Evolutionary conservation across 2,113 vertebrate species (phyloP).

Genomic region (Gambusia affinis): DNA sequence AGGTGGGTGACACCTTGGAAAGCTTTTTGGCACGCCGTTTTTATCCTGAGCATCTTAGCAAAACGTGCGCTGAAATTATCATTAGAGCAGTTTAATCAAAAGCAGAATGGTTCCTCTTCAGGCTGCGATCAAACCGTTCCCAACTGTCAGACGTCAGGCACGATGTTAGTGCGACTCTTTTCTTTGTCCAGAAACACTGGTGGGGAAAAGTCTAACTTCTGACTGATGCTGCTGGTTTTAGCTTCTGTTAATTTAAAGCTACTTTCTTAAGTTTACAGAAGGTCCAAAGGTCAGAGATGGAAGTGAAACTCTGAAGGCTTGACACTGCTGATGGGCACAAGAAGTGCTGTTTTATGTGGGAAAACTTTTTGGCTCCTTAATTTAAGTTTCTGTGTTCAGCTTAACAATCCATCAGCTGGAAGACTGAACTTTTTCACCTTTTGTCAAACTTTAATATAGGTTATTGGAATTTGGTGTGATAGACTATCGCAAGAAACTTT

Average conservation of each 20-base stretch:
- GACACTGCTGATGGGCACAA: background rate
- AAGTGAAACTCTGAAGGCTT: background rate
- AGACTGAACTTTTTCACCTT: background rate
- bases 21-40: slow-evolving; percentile 16
- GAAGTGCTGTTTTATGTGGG: background rate
- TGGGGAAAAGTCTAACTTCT: background rate
- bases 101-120: background rate
- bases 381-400: background rate
- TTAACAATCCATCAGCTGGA: background rate
- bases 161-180: background rate
- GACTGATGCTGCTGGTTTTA: background rate
- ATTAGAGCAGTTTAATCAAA: background rate
- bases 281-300: background rate
- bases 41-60: slow-evolving; percentile 11
- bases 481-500: background rate
- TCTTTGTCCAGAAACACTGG: background rate
- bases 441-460: background rate
- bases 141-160: background rate
- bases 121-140: background rate
- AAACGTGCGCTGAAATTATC: background rate
- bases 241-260: background rate
- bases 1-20: slow-evolving; percentile 7
- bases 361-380: background rate
- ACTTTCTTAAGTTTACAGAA: background rate
- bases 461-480: background rate